phyloP scores from a whole-genome alignment of 2,888 invertebrate species.

The Thera britannica region DNA sequence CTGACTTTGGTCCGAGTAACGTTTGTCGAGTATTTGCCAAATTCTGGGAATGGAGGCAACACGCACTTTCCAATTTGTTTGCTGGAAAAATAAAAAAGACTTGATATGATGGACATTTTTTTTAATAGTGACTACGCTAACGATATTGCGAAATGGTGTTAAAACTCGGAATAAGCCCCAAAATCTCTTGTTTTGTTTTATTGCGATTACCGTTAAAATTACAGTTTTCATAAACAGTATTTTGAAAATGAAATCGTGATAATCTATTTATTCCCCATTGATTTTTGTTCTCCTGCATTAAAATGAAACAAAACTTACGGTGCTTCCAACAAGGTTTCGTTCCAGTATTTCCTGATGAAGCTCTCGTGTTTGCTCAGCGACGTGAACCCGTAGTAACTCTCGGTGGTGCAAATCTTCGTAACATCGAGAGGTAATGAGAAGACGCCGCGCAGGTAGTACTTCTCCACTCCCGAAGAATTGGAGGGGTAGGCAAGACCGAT shows the following conservation, averaged over 20 bases:
- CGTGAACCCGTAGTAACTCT: conserved; percentile 23
- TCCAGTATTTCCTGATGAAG: conserved; percentile 29
- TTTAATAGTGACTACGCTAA: too few species aligned
- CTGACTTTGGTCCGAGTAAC: conserved; percentile 48
- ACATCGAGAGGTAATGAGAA: conserved; percentile 3
- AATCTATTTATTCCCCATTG: too few species aligned
- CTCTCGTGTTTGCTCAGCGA: conserved; percentile 25
- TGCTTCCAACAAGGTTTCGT: conserved; percentile 7
- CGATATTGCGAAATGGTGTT: too few species aligned
- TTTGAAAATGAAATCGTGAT: too few species aligned
- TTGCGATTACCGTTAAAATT: too few species aligned
- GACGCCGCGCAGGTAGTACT: conserved; percentile 21
- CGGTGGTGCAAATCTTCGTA: conserved; percentile 3
- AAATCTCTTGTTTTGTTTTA: too few species aligned
- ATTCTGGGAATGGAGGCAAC: conserved; percentile 56
- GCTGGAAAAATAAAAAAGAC: conserved; percentile 14
- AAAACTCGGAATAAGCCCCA: too few species aligned
- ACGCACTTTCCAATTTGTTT: conserved; percentile 51
- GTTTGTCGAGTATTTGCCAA: conserved; percentile 57
- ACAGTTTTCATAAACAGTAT: too few species aligned
- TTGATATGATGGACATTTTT: too few species aligned
- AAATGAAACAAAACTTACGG: conserved; percentile 27
- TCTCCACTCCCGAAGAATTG: neutral
- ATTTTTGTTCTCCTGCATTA: too few species aligned
- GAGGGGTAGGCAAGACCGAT: conserved; percentile 13